Percentiles rank a stretch among this genome's conserved stretches.
These are phyloP conservation scores for Bradysia coprophila DNA, from an alignment of 1,140 invertebrate species.

Conservation along the genomic window DNA sequence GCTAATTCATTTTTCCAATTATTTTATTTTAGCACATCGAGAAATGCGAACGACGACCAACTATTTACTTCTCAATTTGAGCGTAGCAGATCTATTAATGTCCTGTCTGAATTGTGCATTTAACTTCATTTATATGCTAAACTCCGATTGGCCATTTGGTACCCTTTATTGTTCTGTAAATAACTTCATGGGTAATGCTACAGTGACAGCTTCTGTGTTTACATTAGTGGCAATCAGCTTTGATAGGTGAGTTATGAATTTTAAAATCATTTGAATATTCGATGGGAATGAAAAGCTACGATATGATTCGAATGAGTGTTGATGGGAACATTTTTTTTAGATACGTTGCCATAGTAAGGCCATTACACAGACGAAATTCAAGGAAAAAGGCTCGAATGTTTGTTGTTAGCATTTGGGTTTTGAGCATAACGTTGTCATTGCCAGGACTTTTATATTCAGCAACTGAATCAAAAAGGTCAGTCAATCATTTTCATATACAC, in stretches of 20 bases:
- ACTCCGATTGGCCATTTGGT: constrained; percentile 73
- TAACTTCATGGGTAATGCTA: constrained; percentile 76
- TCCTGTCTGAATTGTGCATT: constrained; percentile 84
- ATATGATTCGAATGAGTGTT: no score
- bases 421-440: constrained; percentile 53
- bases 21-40: constrained; percentile 48
- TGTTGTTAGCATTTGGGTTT: constrained; percentile 63
- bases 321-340: no score
- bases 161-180: constrained; percentile 65
- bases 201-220: constrained; percentile 78
- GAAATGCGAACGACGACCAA: constrained; percentile 91
- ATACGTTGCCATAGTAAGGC: constrained; percentile 82
- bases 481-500: no score
- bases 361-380: constrained; percentile 67
- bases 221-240: constrained; percentile 70
- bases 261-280: not conserved
- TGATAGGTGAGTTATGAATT: constrained; percentile 41
- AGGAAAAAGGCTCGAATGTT: constrained; percentile 53
- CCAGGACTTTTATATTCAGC: constrained; percentile 71
- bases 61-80: constrained; percentile 89
- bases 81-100: constrained; percentile 80
- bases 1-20: no score
- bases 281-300: no score
- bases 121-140: constrained; percentile 81
- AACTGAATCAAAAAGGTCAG: constrained; percentile 51